Base-by-base conservation (phyloP, 2,888 invertebrate species). In the Lingula anatina region DNA sequence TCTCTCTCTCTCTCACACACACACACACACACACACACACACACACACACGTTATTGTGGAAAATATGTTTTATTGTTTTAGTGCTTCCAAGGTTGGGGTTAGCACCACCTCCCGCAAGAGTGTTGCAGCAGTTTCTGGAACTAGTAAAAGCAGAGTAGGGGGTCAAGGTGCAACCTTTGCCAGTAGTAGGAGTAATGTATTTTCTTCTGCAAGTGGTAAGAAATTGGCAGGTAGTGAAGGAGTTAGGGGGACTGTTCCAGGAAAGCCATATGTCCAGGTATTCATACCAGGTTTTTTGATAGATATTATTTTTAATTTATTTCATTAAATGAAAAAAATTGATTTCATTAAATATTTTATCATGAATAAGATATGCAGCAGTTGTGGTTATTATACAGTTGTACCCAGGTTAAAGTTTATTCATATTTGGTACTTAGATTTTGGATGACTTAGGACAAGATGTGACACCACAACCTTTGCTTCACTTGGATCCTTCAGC, bases 391-490 rank as follows among this genome's bases (percentile, higher is more conserved):
- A n/a, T n/a, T n/a, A n/a, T n/a, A n/a, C n/a, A n/a, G n/a, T n/a
- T n/a, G n/a, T n/a, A n/a, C n/a, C n/a, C n/a, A n/a, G n/a, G n/a
- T n/a, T n/a, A n/a, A n/a, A n/a, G n/a, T n/a, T n/a, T n/a, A n/a
- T n/a, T n/a, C n/a, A n/a, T n/a, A n/a, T n/a, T n/a, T n/a, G n/a
- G n/a, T n/a, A n/a, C n/a, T n/a, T 44, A 73, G 73, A 66, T 74
- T n/a, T 57, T 64, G 46, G 67, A 74, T 65, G 73, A 75, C 26
- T 53, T 57, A 46, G 74, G 73, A 1, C 59, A 61, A 54, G 75
- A 75, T 65, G 72, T 74, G 4, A 75, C 75, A 12, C 75, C 75
- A 12, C 53, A 66, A 5, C 71, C 73, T 4, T 55, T 73, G 18
- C 50, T 67, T 18, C 59, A 63, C 7, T 44, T 60, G n/a, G 71